Base-by-base conservation (phyloP, 1,140 invertebrate species). In the Drosophila punjabiensis region DNA sequence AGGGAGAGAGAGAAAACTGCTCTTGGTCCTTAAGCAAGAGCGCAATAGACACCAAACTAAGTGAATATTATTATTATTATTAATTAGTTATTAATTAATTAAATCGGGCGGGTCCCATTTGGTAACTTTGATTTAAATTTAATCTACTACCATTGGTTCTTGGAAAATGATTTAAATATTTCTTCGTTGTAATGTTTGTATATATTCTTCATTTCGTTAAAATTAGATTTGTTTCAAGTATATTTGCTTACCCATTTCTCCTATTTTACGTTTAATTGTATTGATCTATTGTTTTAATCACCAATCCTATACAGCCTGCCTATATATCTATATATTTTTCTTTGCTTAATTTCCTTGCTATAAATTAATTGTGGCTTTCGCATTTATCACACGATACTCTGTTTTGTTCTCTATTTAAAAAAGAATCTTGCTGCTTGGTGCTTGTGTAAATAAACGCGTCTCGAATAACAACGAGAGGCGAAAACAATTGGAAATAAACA, bases 401-500 rank as follows among this genome's bases (percentile, higher is more conserved):
- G 45, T 71, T 74, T 60, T 60, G 28, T 18, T 24, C 14, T 52
- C 7, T 52, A 35, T 30, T 35, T 43, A 61, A 74, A 61, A 37
- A 62, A 32, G 41, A 41, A 24, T 70, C 30, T 30, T 24, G n/a
- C 53, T 59, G 41, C 35, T 30, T 24, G 47, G 24, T 28, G 18
- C 37, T 74, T 73, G 35, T 74, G 45, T 74, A 74, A 74, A 74
- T 74, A 74, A 62, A 74, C 70, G 47, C 32, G 32, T 50, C 52
- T 73, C 39, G 50, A 56, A 56, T 68, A 68, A 65, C 45, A 64
- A 41, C 13, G 35, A 24, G n/a, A 30, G 43, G 24, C 43, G 66
- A 67, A 73, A 71, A 71, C 70, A 73, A 53, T 30, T 41, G 45
- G 60, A 74, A 52, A 45, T 74, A 74, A 74, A 74, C 56, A 74